Evolutionary conservation across 2,888 invertebrate genomes (phyloP), one percentile per base, ranked within the genome.

Genomic region (Sphaerophoria taeniata): DNA sequence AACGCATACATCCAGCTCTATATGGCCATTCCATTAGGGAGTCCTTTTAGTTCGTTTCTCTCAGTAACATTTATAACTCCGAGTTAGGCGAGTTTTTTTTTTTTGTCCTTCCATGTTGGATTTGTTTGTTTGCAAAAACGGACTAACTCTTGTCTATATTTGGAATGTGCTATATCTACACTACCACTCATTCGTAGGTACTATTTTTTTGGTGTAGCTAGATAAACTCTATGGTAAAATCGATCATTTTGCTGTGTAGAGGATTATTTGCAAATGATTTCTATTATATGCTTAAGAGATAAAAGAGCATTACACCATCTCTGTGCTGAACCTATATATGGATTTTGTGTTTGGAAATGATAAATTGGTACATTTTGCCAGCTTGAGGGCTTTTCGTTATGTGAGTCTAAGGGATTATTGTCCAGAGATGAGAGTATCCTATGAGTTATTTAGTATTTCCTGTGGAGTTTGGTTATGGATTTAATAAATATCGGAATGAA

Each of bases 181-280:
- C 43, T 7, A 43, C 43, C 4, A 3, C 12, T 43, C 43, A 3
- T 9, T 43, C 39, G 51, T 51, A 36, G 5, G 14, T 51, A 51
- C 39, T 39, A 34, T 16, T 39, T 49, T 49, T 36, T 49, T 31
- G 75, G 58, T 67, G 53, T 60, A 55, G 49, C 39, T 12, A 34
- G 24, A 75, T 12, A 43, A 2, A 43, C 60, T 53, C 49, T 43
- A 31, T n/a, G 11, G 65, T 12, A 49, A 76, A 84, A 80, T 84
- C 80, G 75, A 84, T 84, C 84, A 80, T 71, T 80, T 84, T 84
- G 51, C 61, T 79, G 67, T 65, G 65, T 49, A 65, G 70, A 71
- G 83, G 78, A 83, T 84, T 84, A 79, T 75, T 76, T 75, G 83
- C 73, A 71, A 83, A 84, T 79, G 84, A 84, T 84, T 84, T 84